Base-by-base conservation (phyloP, 1,140 invertebrate species). In the Nasonia vitripennis region DNA sequence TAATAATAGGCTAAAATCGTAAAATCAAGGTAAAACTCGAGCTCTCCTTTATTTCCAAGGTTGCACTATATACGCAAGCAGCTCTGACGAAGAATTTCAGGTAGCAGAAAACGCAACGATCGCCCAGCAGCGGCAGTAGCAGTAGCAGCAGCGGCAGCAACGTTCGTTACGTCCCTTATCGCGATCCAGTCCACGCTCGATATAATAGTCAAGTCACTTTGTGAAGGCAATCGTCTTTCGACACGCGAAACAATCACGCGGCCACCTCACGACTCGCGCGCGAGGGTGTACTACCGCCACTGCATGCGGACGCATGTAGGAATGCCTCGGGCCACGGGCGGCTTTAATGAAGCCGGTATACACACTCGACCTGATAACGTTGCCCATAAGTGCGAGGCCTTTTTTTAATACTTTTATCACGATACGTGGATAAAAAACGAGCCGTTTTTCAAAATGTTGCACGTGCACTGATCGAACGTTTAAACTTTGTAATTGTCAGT, bases 201-300 rank as follows among this genome's bases (percentile, higher is more conserved):
- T 93, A 92, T 92, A 92, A 93, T 92, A 92, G 92, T 62, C 55
- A 62, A 62, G 55, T 93, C 91, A 92, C 90, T 88, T 88, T 92
- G 90, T 92, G 90, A 92, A 91, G 91, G 91, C 90, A 92, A 93
- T 91, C 90, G 91, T 91, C 89, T 91, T 62, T 90, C 88, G 87
- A 90, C 92, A 93, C 91, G 92, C 92, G 88, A 92, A 90, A 89
- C 89, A 84, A 86, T 86, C 85, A 86, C 83, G 83, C 62, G 78
- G 80, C 31, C 55, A 62, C 55, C 55, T 62, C 48, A 51, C 48
- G 48, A 51, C 48, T 51, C 41, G 27, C 7, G 41, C 55, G 55
- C 55, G 55, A 62, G 55, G 55, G 55, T 62, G 55, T 62, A 62
- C 51, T 37, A 2, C 51, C 14, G 51, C 51, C 17, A 20, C 55